Conservation (phyloP, 1,140 invertebrate genomes). For the Macrobrachium rosenbergii region DNA sequence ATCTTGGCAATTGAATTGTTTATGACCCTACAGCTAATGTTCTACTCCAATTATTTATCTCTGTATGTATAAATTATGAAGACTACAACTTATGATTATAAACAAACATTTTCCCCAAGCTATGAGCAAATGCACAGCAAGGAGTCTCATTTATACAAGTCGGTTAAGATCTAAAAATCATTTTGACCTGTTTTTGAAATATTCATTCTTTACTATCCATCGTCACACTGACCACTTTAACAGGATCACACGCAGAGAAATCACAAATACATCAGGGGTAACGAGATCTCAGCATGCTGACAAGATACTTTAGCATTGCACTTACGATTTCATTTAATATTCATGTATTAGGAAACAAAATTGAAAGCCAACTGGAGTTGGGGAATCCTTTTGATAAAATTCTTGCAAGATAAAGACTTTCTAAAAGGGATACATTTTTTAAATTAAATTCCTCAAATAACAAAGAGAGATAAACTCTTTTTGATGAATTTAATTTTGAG, state of each 20-base stretch:
- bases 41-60: conserved; percentile 64
- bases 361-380: too few relatives aligned
- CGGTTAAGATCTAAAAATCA: conserved; percentile 61
- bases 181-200: conserved; percentile 62
- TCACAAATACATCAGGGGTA: conserved; percentile 59
- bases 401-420: too few relatives aligned
- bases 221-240: conserved; percentile 58
- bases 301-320: neutral
- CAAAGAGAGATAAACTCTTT: conserved; percentile 5
- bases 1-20: conserved; percentile 53
- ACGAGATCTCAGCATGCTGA: conserved; percentile 52
- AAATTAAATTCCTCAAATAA: too few relatives aligned
- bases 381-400: too few relatives aligned
- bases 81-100: conserved; percentile 64
- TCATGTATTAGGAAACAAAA: neutral
- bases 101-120: conserved; percentile 60
- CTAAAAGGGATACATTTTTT: too few relatives aligned
- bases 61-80: conserved; percentile 64
- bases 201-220: conserved; percentile 59
- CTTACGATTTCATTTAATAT: neutral
- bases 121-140: conserved; percentile 64
- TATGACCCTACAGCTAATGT: conserved; percentile 60
- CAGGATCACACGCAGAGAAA: conserved; percentile 61
- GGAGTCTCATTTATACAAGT: conserved; percentile 61
- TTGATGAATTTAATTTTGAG: conserved; percentile 17